Percentiles rank a stretch among this genome's conserved stretches.
Conservation (phyloP, 2,113 vertebrate species). For the Budorcas taxicolor region DNA sequence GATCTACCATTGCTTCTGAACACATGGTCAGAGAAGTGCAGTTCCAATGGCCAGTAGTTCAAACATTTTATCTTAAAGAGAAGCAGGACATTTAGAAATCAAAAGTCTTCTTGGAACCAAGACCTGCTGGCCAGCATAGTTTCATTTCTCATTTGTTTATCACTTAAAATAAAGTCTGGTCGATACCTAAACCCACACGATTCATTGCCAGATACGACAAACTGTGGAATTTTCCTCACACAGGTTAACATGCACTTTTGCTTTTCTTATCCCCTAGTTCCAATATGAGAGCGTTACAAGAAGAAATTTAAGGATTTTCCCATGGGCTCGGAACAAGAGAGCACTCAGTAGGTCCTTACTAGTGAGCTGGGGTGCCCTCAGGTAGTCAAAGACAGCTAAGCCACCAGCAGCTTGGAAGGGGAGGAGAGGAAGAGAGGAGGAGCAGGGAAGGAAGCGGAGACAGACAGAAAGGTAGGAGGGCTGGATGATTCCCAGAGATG, state of each 20-base stretch:
- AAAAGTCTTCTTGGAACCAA: neutral
- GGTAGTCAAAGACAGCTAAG: neutral
- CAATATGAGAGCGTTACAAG: neutral
- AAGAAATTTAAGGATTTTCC: neutral
- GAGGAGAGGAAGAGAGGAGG: neutral
- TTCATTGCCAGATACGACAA: neutral
- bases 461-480: neutral
- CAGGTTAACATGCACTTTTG: neutral
- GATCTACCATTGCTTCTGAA: neutral
- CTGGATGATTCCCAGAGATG: neutral
- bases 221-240: neutral
- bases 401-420: too few species aligned
- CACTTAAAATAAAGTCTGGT: neutral
- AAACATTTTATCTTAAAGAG: neutral
- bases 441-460: neutral
- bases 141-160: neutral
- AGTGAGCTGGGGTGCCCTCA: rapidly evolving
- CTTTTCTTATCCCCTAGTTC: neutral
- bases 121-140: neutral
- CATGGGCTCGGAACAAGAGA: neutral
- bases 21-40: neutral
- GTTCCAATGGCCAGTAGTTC: neutral
- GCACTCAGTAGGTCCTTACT: too few species aligned
- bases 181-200: neutral
- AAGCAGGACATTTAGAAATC: neutral